These are phyloP conservation scores for Drosophila colorata DNA, from an alignment of 2,888 invertebrate genomes.

Conservation along the genomic window DNA sequence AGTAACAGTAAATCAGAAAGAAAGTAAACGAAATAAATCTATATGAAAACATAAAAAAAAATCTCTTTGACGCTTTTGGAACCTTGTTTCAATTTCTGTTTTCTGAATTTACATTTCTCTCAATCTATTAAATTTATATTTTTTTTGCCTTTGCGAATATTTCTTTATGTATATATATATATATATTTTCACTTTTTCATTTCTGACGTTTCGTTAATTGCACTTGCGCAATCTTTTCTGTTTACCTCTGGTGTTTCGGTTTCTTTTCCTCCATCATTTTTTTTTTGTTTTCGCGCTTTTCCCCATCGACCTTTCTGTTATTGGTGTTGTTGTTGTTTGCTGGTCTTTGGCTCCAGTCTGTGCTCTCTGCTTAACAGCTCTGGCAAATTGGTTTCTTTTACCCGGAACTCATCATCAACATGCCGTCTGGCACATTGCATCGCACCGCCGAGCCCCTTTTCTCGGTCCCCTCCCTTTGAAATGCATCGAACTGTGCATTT, in stretches of 20 bases:
- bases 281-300: constrained; percentile 19
- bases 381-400: constrained; percentile 76
- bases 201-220: constrained; percentile 49
- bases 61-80: too few relatives aligned
- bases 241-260: constrained; percentile 12
- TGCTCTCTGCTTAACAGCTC: constrained; percentile 65
- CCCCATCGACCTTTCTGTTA: constrained; percentile 47
- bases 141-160: constrained; percentile 3
- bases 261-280: not conserved
- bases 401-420: constrained; percentile 55
- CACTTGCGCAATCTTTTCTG: constrained; percentile 36
- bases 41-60: too few relatives aligned
- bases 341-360: constrained; percentile 60
- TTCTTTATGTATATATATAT: constrained; percentile 6
- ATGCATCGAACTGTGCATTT: constrained; percentile 65
- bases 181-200: constrained; percentile 28
- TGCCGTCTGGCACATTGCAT: constrained; percentile 20
- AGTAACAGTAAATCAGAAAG: too few relatives aligned
- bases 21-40: too few relatives aligned
- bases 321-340: constrained; percentile 24
- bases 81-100: not conserved
- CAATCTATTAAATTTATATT: constrained; percentile 2
- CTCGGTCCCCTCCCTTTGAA: constrained; percentile 1
- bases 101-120: not conserved
- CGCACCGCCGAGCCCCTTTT: not conserved